These are phyloP conservation scores for Tinea trinotella DNA, from an alignment of 2,888 invertebrate genomes.

Conservation along the genomic window DNA sequence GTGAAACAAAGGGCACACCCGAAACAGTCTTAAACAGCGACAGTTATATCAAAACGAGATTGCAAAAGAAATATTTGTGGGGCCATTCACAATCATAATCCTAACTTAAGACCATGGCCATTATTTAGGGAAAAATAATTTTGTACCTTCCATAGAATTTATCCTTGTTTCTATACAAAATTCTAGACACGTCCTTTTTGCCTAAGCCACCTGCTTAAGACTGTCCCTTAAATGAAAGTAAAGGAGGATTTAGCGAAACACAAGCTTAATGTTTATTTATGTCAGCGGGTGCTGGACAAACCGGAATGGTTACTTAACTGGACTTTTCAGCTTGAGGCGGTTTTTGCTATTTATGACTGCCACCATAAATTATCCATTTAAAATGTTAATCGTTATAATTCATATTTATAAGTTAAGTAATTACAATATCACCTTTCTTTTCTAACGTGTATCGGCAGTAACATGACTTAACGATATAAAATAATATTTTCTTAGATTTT, in stretches of 20 bases:
- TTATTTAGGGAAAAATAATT: conserved; percentile 16
- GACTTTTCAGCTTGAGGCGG: background rate
- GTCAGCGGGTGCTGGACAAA: conserved; percentile 6
- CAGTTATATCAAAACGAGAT: background rate
- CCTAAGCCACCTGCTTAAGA: conserved; percentile 18
- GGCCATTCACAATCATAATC: conserved; percentile 10
- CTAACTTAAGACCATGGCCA: conserved; percentile 2
- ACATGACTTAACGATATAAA: too few relatives aligned
- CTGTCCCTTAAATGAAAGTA: conserved; percentile 17
- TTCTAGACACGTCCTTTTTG: conserved; percentile 14
- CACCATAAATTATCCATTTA: too few relatives aligned
- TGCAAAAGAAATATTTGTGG: background rate
- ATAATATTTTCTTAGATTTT: too few relatives aligned
- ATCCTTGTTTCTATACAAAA: background rate
- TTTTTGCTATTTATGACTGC: conserved; percentile 12
- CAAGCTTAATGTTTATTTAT: conserved; percentile 15
- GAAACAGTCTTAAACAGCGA: background rate
- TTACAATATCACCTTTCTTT: too few relatives aligned
- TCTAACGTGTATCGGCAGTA: too few relatives aligned
- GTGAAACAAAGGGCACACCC: background rate
- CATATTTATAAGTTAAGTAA: too few relatives aligned
- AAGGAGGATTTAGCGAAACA: conserved; percentile 16
- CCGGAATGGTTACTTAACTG: background rate
- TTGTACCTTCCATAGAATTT: background rate
- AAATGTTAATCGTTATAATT: too few relatives aligned